Percentiles rank a stretch among this genome's conserved stretches.
These are phyloP conservation scores for Lycodopsis pacificus DNA, from an alignment of 2,797 vertebrate species.

Conservation along the genomic window DNA sequence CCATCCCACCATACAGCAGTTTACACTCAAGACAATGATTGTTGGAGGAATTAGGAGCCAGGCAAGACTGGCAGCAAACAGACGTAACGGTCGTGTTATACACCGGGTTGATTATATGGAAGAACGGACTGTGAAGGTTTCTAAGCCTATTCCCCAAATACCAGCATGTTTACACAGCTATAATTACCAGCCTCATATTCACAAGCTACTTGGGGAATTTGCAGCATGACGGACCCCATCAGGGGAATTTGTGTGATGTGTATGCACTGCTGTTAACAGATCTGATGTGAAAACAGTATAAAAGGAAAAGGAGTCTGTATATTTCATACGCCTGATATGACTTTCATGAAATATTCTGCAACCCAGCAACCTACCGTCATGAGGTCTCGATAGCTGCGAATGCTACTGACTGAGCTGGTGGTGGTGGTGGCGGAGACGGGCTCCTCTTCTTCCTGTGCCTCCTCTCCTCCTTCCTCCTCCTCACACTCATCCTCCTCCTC, in stretches of 20 bases:
- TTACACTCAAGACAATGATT: constrained; percentile 39
- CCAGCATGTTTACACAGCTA: constrained; percentile 53
- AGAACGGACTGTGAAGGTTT: constrained; percentile 25
- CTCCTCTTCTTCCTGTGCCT: constrained; percentile 48
- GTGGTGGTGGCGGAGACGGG: constrained; percentile 16
- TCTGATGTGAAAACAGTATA: background rate
- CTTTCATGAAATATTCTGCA: background rate
- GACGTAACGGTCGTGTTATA: constrained; percentile 19
- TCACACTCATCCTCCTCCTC: constrained; percentile 90
- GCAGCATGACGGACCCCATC: constrained; percentile 12
- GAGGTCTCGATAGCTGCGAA: constrained; percentile 89
- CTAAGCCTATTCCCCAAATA: constrained; percentile 47
- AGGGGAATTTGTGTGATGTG: constrained; percentile 19
- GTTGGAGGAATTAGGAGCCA: constrained; percentile 32
- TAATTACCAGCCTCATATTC: constrained; percentile 44
- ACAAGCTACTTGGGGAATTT: constrained; percentile 45
- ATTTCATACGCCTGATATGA: background rate
- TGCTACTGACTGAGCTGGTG: constrained; percentile 68
- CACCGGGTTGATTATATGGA: constrained; percentile 29
- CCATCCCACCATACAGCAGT: constrained; percentile 25
- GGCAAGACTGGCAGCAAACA: constrained; percentile 21
- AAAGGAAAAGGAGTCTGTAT: background rate
- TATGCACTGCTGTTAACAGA: constrained; percentile 21
- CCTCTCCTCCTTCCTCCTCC: constrained; percentile 58
- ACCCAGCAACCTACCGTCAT: constrained; percentile 84